Base-by-base conservation (phyloP, 2,888 invertebrate species). In the Aquatica leii region DNA sequence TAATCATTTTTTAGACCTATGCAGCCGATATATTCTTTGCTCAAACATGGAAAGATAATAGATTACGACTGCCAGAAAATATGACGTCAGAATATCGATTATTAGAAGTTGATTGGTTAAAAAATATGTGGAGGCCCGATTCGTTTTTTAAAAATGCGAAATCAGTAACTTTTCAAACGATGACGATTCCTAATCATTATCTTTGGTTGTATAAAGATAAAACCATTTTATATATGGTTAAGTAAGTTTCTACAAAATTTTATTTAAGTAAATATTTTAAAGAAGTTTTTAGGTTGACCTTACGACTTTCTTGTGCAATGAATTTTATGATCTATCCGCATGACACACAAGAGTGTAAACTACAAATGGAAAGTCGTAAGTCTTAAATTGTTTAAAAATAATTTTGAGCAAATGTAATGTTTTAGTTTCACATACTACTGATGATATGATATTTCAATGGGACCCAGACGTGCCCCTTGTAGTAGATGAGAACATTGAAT, bases 291-390 rank as follows among this genome's bases (percentile, higher is more conserved):
- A 90, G 89, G 75, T 79, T 96, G 71, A 95, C 96, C 0, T 80
- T 96, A 66, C 91, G 91, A 69, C 82, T 97, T 31, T 95, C 95
- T 0, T 97, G 96, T 76, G 94, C 94, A 0, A 97, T 97, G 96
- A 94, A 95, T 81, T 95, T 96, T 80, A 88, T 94, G 75, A 93
- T 95, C 76, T 97, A 96, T 81, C 96, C 96, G 0, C 95, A 96
- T 76, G 96, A 96, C 77, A 95, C 95, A 0, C 96, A 97, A 82
- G 94, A 94, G 80, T 97, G 96, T 79, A 94, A 94, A 82, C 84
- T 96, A 66, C 94, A 95, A 83, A 95, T 96, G 92, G 95, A 96
- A 81, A 96, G 95, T 80, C 84, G 96, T 96, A 83, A 93, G 95
- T 90, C 76, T 41, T 48, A 54, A 49, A 14, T 15, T 18, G 9